A percentile compares a stretch with the other conserved stretches of the same genome.
Evolutionary conservation across 1,140 invertebrate genomes (phyloP).

Genomic region (Condylostylus longicornis): DNA sequence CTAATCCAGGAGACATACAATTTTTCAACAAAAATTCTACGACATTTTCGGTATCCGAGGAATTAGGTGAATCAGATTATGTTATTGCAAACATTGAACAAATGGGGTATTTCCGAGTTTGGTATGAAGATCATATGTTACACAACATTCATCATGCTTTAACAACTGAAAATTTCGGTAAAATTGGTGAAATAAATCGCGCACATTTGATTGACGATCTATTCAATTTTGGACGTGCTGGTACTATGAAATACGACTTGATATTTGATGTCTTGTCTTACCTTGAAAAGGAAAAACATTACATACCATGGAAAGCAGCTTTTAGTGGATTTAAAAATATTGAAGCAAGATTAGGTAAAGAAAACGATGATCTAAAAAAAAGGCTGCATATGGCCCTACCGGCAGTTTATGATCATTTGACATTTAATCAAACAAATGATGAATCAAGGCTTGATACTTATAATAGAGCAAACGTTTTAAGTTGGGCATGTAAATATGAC

Average conservation of each 20-base stretch:
- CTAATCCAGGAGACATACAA: no score
- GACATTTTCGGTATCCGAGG: no score
- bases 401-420: slow-evolving; percentile 4
- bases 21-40: no score
- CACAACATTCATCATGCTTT: slow-evolving; percentile 37
- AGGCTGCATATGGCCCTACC: background rate
- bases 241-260: slow-evolving; percentile 24
- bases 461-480: slow-evolving; percentile 17
- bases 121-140: slow-evolving; percentile 54
- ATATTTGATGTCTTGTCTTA: slow-evolving; percentile 40
- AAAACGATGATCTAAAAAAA: background rate
- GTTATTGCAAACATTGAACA: slow-evolving; percentile 47
- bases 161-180: slow-evolving; percentile 32
- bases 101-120: slow-evolving; percentile 57
- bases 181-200: slow-evolving; percentile 43
- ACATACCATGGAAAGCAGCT: slow-evolving; percentile 43
- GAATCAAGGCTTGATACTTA: slow-evolving; percentile 10
- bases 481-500: slow-evolving; percentile 33
- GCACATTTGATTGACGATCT: slow-evolving; percentile 63
- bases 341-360: background rate
- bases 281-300: slow-evolving; percentile 39
- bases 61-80: slow-evolving; percentile 35
- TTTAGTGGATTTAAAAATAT: slow-evolving; percentile 30
- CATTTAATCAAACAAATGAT: slow-evolving; percentile 6
- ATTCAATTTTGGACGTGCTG: slow-evolving; percentile 37